phyloP scores from a whole-genome alignment of 2,888 invertebrate genomes.

The Frankliniella intonsa region DNA sequence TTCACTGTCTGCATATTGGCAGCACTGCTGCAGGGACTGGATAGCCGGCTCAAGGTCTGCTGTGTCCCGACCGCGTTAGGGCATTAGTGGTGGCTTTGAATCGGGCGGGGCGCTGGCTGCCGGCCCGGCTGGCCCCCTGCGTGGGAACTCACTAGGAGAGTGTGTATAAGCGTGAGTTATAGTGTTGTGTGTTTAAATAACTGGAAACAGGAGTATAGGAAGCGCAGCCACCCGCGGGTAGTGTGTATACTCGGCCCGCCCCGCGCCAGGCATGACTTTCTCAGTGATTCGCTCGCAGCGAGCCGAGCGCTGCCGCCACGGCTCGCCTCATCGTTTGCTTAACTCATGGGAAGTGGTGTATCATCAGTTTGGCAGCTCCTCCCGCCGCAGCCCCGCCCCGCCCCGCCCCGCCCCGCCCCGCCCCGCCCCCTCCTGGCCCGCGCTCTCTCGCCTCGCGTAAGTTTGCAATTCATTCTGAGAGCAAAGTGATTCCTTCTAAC shows the following conservation, averaged over 20 bases:
- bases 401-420: too few species aligned
- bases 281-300: not conserved
- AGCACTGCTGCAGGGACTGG: not conserved
- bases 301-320: not conserved
- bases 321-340: not conserved
- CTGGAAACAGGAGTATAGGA: too few species aligned
- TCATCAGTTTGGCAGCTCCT: not conserved
- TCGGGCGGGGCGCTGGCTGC: too few species aligned
- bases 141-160: too few species aligned
- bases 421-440: too few species aligned
- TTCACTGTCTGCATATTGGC: conserved; percentile 4
- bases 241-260: not conserved
- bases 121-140: too few species aligned
- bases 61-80: not conserved
- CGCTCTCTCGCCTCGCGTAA: not conserved
- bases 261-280: not conserved
- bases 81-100: conserved; percentile 1
- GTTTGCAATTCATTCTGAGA: not conserved
- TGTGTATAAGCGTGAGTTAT: too few species aligned
- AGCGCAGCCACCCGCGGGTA: too few species aligned
- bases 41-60: conserved; percentile 11
- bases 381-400: too few species aligned
- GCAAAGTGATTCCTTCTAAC: conserved; percentile 5
- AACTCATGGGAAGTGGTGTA: not conserved
- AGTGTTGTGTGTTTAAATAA: too few species aligned